Conservation (phyloP, 2,888 invertebrate species). For the Synanthedon vespiformis region DNA sequence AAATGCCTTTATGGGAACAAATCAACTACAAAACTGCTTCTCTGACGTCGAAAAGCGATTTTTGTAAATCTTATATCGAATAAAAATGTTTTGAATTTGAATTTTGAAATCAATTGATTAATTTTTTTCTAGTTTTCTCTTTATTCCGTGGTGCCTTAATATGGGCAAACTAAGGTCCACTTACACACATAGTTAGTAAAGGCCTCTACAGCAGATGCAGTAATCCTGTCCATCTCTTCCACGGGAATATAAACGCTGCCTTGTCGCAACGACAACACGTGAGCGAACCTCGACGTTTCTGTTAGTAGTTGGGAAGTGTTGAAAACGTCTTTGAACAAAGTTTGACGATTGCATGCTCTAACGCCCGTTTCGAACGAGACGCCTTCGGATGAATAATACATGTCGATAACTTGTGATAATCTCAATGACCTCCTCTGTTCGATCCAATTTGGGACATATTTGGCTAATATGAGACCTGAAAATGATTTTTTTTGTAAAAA, state of each 20-base stretch:
- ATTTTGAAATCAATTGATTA: no score
- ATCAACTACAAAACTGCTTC: no score
- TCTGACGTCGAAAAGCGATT: no score
- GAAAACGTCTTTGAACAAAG: conserved; percentile 49
- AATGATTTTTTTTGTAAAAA: conserved; percentile 6
- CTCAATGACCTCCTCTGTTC: conserved; percentile 59
- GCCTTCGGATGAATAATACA: conserved; percentile 76
- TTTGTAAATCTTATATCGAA: no score
- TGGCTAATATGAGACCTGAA: conserved; percentile 69
- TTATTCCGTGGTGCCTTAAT: no score
- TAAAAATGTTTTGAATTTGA: no score
- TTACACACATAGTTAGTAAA: conserved; percentile 66
- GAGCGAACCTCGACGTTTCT: conserved; percentile 53
- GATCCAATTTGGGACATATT: conserved; percentile 62
- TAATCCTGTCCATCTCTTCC: conserved; percentile 56
- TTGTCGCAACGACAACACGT: conserved; percentile 49
- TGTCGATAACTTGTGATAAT: conserved; percentile 74
- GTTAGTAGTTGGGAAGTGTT: conserved; percentile 38
- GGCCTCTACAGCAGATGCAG: conserved; percentile 52
- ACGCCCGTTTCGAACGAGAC: conserved; percentile 66
- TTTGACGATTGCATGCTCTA: conserved; percentile 70
- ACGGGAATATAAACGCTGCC: conserved; percentile 50
- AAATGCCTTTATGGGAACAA: neutral
- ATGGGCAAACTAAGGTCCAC: conserved; percentile 12
- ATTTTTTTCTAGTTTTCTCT: no score